A percentile compares a stretch with the other conserved stretches of the same genome.
These are phyloP conservation scores for Ceyx melanurus DNA, from an alignment of 2,113 vertebrate species.

Conservation along the genomic window DNA sequence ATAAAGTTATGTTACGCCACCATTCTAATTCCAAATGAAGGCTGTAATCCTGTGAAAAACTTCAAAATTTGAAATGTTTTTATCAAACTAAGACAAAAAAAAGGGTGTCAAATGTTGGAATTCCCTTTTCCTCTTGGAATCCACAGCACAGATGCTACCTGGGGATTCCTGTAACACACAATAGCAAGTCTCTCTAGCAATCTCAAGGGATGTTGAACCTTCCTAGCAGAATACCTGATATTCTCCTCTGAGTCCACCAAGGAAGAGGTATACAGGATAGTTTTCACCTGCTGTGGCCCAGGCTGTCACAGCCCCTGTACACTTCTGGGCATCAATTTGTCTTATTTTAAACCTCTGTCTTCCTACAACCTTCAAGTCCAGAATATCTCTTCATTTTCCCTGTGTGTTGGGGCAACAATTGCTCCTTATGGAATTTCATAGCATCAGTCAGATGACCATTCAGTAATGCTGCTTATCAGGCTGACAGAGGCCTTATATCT, in stretches of 20 bases:
- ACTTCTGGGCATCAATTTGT: neutral
- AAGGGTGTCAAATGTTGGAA: neutral
- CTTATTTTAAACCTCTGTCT: neutral
- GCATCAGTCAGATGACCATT: neutral
- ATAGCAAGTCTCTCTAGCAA: neutral
- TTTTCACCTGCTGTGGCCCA: neutral
- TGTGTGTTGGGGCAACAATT: neutral
- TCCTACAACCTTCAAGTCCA: neutral
- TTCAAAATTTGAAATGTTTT: neutral
- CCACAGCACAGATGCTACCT: neutral
- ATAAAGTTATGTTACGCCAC: neutral
- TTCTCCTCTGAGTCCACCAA: neutral
- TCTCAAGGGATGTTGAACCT: neutral
- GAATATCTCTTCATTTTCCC: too few relatives aligned
- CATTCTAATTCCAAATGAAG: neutral
- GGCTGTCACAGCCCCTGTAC: neutral
- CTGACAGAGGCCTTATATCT: neutral
- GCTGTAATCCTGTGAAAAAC: neutral
- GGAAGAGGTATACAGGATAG: accelerated
- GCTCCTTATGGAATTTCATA: neutral
- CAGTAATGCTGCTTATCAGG: neutral
- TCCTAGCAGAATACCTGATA: neutral
- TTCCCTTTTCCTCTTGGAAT: neutral
- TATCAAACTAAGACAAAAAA: neutral
- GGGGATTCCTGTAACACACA: neutral